Conservation (phyloP, 2,888 invertebrate species). For the Anaspis maculata region DNA sequence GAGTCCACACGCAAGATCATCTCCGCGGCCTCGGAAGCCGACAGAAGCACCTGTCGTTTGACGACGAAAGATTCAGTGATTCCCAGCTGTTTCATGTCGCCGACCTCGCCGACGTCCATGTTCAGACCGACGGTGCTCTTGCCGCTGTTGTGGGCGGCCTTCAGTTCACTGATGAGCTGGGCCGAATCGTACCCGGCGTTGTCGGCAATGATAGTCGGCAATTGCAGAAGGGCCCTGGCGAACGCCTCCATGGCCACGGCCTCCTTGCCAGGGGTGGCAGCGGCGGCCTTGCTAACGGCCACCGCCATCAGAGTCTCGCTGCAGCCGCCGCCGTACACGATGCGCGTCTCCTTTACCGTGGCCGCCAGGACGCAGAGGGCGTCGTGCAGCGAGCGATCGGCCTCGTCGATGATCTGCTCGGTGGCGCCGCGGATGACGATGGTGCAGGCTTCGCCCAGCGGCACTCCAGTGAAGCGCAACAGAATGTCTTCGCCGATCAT, state of each 20-base stretch:
- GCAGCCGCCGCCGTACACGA: constrained; percentile 83
- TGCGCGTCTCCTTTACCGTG: constrained; percentile 87
- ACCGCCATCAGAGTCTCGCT: constrained; percentile 97
- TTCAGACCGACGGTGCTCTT: constrained; percentile 74
- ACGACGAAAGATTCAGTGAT: constrained; percentile 96
- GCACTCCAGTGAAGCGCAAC: constrained; percentile 89
- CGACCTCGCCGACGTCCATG: constrained; percentile 81
- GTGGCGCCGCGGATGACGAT: constrained; percentile 96
- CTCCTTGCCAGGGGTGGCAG: constrained; percentile 91
- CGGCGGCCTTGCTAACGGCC: constrained; percentile 75
- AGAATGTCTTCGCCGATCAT: constrained; percentile 97
- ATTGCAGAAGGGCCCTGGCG: constrained; percentile 76
- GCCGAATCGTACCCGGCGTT: constrained; percentile 98
- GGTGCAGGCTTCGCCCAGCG: constrained; percentile 93
- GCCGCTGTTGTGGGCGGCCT: constrained; percentile 79
- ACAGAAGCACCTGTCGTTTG: constrained; percentile 89
- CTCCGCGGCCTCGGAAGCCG: constrained; percentile 95
- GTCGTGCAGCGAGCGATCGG: constrained; percentile 96
- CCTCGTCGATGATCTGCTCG: constrained; percentile 96
- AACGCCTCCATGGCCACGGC: constrained; percentile 95
- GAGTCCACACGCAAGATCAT: constrained; percentile 98
- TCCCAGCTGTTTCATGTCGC: constrained; percentile 84
- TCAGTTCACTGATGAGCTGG: constrained; percentile 82
- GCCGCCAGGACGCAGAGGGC: constrained; percentile 94
- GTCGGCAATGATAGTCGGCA: constrained; percentile 95